These are phyloP conservation scores for Pocillopora verrucosa DNA, from an alignment of 64 coral and sea anemone species.

Conservation along the genomic window DNA sequence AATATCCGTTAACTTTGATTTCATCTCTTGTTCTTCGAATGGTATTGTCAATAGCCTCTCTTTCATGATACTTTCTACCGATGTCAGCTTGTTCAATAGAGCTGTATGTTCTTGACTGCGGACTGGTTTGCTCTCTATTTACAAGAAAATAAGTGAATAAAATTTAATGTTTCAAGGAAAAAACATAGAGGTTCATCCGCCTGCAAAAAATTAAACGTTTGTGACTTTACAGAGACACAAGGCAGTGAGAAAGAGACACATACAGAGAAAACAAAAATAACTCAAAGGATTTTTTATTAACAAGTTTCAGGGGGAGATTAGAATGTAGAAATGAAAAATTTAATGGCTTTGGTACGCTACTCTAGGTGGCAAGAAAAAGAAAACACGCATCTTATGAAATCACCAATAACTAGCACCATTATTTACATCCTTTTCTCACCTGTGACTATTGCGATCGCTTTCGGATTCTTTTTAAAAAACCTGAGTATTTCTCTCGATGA, in stretches of 20 bases:
- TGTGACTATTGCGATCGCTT: constrained; percentile 59
- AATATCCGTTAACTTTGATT: constrained; percentile 49
- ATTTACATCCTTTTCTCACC: constrained; percentile 23
- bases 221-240: too few relatives aligned
- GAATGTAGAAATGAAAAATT: too few relatives aligned
- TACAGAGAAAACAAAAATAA: too few relatives aligned
- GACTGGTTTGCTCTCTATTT: background rate
- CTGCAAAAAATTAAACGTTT: too few relatives aligned
- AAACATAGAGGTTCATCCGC: too few relatives aligned
- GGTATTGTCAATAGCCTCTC: constrained; percentile 65
- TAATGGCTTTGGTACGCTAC: too few relatives aligned
- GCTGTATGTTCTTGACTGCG: background rate
- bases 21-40: constrained; percentile 55
- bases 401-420: background rate
- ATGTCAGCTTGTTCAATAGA: constrained; percentile 5
- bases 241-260: too few relatives aligned
- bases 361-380: too few relatives aligned
- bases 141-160: background rate
- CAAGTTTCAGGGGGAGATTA: too few relatives aligned
- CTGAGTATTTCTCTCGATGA: constrained; percentile 69
- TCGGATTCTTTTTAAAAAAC: constrained; percentile 73
- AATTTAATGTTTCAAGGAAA: too few relatives aligned
- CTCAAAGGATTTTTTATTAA: too few relatives aligned
- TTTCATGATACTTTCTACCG: constrained; percentile 57
- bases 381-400: too few relatives aligned